phyloP scores from a whole-genome alignment of 2,113 vertebrate species.

The Mesitornis unicolor region DNA sequence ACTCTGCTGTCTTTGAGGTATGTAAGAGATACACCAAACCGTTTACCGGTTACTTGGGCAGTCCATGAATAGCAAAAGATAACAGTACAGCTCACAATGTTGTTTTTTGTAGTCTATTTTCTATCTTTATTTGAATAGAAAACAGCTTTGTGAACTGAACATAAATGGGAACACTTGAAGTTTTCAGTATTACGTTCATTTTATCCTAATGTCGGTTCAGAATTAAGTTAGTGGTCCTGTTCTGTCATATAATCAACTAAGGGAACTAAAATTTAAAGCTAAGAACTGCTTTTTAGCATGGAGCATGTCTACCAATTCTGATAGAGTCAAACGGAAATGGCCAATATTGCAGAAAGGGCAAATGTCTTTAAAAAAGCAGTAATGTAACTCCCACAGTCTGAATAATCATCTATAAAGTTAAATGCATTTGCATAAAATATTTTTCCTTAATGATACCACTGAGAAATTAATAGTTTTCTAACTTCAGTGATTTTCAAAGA shows the following conservation, averaged over 20 bases:
- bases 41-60: not conserved
- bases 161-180: not conserved
- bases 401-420: not conserved
- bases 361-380: not conserved
- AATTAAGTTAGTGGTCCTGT: not conserved
- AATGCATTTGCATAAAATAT: not conserved
- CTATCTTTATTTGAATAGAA: not conserved
- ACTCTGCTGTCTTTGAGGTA: not conserved
- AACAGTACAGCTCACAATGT: not conserved
- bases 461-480: not conserved
- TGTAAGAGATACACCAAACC: not conserved
- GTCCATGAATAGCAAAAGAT: not conserved
- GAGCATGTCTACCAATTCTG: not conserved
- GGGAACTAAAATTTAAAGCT: not conserved
- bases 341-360: not conserved
- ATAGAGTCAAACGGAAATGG: not conserved
- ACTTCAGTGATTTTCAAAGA: not conserved
- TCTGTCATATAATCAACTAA: not conserved
- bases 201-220: not conserved
- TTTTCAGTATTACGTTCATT: not conserved
- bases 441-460: not conserved
- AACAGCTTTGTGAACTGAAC: not conserved
- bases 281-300: not conserved
- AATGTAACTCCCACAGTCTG: not conserved
- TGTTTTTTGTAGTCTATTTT: not conserved